Base-by-base conservation (phyloP, 2,797 vertebrate genomes). In the Sebastes minor region DNA sequence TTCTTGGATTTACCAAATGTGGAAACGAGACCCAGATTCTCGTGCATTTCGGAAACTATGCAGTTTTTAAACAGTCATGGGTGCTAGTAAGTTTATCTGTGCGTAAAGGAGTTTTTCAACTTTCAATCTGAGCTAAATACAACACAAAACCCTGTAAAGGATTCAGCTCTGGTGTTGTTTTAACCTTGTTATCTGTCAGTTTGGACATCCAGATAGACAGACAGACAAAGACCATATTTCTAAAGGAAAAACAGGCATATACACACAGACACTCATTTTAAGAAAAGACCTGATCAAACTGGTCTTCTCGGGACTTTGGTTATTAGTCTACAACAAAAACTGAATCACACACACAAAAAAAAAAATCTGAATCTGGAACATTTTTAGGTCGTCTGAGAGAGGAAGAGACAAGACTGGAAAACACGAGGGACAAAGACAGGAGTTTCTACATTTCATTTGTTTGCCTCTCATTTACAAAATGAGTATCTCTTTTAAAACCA, bases 401-500 rank as follows among this genome's bases (percentile, higher is more conserved):
- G 20, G 28, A 78, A 71, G 27, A 66, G 38, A 68, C 59, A 55
- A 28, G 20, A 82, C 20, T 6, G 42, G 59, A 71, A 74, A 55
- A 82, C 22, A 20, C 1, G 0, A 38, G 27, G 60, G 8, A 9
- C 1, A 1, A 64, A 66, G 65, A 62, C 33, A 11, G 5, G 42
- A 68, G 38, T 76, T 72, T 65, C 28, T 25, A 76, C 16, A 30
- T 82, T 80, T 64, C 1, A 67, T 33, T 65, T 20, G 5, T 57
- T 65, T 73, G 52, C 53, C 38, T 76, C 81, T n/a, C 11, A 23
- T 68, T 62, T 71, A 59, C 27, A 49, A 64, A 28, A 18, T n/a
- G 18, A 49, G 16, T 10, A 32, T 69, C 32, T 86, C 32, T 68
- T 78, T 52, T 76, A 70, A 75, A 55, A 64, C 35, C 61, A 82